phyloP scores from a whole-genome alignment of 2,797 vertebrate genomes.

The Pseudochaenichthys georgianus region DNA sequence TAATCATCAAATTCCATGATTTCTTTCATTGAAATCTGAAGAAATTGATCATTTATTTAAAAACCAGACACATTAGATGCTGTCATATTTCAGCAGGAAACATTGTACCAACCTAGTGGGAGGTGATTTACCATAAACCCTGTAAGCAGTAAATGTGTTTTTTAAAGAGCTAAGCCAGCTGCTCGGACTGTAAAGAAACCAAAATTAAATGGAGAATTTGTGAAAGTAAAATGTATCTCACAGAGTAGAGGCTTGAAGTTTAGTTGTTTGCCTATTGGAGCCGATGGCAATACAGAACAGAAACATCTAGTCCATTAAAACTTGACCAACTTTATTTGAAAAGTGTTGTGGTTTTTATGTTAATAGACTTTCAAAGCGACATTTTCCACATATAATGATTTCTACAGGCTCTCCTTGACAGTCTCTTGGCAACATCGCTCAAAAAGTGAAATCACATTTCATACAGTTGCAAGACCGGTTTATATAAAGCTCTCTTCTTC shows the following conservation, averaged over 20 bases:
- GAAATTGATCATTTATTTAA: background rate
- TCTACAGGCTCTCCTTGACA: background rate
- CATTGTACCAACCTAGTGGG: background rate
- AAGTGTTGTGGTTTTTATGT: background rate
- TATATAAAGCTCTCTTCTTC: background rate
- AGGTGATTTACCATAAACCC: background rate
- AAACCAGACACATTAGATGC: background rate
- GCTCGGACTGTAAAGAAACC: background rate
- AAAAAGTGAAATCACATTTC: background rate
- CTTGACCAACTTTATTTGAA: background rate
- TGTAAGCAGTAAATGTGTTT: background rate
- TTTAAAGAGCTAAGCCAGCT: background rate
- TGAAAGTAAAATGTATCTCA: background rate
- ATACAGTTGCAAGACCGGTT: background rate
- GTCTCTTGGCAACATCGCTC: no score
- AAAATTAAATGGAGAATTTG: background rate
- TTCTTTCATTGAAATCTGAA: background rate
- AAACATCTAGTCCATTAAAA: background rate
- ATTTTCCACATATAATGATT: background rate
- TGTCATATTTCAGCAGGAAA: background rate
- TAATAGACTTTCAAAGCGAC: accelerated
- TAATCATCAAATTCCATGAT: background rate
- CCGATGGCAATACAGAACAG: background rate
- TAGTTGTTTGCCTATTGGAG: background rate
- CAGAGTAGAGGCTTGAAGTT: background rate